Base-by-base conservation (phyloP, 2,888 invertebrate genomes). In the Camponotus fellah region DNA sequence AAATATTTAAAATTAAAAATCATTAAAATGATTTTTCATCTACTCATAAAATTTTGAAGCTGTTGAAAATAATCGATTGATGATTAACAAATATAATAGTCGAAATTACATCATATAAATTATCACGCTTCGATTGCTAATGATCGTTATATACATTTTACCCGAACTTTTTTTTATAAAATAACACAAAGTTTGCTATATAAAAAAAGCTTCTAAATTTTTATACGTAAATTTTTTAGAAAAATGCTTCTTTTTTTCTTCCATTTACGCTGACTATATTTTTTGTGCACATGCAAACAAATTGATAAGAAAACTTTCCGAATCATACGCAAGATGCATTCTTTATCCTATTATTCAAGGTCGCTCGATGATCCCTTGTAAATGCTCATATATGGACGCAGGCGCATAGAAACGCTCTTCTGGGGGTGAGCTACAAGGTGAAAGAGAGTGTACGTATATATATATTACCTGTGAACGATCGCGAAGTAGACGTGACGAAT, bases 331-430 rank as follows among this genome's bases (percentile, higher is more conserved):
- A 43, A 37, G 32, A 62, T 26, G 14, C 58, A 32, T 21, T 56
- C 17, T 53, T 66, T 14, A 37, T 17, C 10, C 43, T 46, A 8
- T 26, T 37, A 62, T 79, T 77, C 83, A 85, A 85, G 85, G 85
- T 74, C 72, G 64, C 58, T 79, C 68, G 69, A 85, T 68, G 56
- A 34, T 65, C 64, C 64, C 72, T 71, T 12, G 17, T 77, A 43
- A 21, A 62, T 64, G 74, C 68, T 66, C n/a, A 49, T 56, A 68
- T 62, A n/a, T 37, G 37, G 21, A 60, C 69, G 53, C 68, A 62
- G 56, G 79, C 80, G 79, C 53, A 53, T 8, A 17, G 43, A 21
- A 37, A 8, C 8, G 17, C 21, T 43, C 10, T 32, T 64, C 37
- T 49, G n/a, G 53, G 68, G 77, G 68, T 77, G 53, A 68, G 32